phyloP scores from a whole-genome alignment of 2,888 invertebrate genomes.

The Andrena camellia region DNA sequence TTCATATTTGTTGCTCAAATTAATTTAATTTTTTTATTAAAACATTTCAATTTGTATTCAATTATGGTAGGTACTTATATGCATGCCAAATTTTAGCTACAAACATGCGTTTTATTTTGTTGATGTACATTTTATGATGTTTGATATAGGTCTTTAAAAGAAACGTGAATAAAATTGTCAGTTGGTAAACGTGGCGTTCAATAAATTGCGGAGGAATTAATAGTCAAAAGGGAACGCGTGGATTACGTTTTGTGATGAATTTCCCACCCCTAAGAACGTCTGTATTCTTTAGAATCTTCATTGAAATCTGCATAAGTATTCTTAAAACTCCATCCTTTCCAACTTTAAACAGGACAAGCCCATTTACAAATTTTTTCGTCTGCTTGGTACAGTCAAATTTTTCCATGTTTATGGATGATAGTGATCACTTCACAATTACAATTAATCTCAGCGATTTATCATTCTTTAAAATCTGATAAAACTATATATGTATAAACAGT shows the following conservation, averaged over 20 bases:
- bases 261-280: conserved; percentile 12
- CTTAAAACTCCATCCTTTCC: background rate
- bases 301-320: conserved; percentile 12
- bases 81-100: too few relatives aligned
- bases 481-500: too few relatives aligned
- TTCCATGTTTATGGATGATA: too few relatives aligned
- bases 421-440: too few relatives aligned
- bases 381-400: background rate
- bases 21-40: too few relatives aligned
- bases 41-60: too few relatives aligned
- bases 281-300: conserved; percentile 15
- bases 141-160: background rate
- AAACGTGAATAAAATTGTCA: conserved; percentile 12
- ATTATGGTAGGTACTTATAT: too few relatives aligned
- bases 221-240: conserved; percentile 25
- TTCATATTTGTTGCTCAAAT: too few relatives aligned
- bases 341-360: conserved; percentile 6
- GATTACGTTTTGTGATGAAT: conserved; percentile 34
- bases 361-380: background rate
- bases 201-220: conserved; percentile 42
- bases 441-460: too few relatives aligned
- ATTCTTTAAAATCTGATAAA: too few relatives aligned
- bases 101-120: background rate
- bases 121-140: too few relatives aligned
- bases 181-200: conserved; percentile 42